Conservation (phyloP, 2,888 invertebrate genomes). For the Margaritifera margaritifera region DNA sequence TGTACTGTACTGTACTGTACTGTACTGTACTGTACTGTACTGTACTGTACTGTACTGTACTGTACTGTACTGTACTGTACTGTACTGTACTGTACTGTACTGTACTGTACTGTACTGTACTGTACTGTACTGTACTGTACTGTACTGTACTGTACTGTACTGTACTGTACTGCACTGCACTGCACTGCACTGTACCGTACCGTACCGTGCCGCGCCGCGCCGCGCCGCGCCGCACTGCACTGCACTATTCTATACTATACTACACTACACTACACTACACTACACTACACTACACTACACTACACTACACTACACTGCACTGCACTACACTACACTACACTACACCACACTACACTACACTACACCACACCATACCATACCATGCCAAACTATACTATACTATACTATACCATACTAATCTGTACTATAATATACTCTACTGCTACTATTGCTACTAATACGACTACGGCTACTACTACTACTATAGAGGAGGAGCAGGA, state of each 20-base stretch:
- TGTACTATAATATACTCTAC: conserved; percentile 24
- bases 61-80: conserved; percentile 31
- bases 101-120: conserved; percentile 22
- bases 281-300: conserved; percentile 22
- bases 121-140: conserved; percentile 24
- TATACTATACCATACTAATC: conserved; percentile 24
- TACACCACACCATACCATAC: conserved; percentile 30
- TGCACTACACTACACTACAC: conserved; percentile 25
- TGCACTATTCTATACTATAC: too few species aligned
- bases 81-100: conserved; percentile 20
- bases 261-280: conserved; percentile 5
- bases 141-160: conserved; percentile 1
- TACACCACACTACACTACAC: conserved; percentile 28
- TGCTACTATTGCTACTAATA: too few species aligned
- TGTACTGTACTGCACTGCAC: background rate
- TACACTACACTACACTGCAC: conserved; percentile 21
- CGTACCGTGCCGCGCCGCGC: too few species aligned
- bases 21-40: conserved; percentile 27
- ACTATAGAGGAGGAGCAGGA: too few species aligned
- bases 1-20: conserved; percentile 22
- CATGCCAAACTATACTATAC: conserved; percentile 24
- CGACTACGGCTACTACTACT: background rate
- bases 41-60: conserved; percentile 26
- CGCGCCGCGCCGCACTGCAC: too few species aligned
- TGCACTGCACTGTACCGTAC: conserved; percentile 14